Conservation (phyloP, 2,888 invertebrate species). For the Harpalus rufipes region DNA sequence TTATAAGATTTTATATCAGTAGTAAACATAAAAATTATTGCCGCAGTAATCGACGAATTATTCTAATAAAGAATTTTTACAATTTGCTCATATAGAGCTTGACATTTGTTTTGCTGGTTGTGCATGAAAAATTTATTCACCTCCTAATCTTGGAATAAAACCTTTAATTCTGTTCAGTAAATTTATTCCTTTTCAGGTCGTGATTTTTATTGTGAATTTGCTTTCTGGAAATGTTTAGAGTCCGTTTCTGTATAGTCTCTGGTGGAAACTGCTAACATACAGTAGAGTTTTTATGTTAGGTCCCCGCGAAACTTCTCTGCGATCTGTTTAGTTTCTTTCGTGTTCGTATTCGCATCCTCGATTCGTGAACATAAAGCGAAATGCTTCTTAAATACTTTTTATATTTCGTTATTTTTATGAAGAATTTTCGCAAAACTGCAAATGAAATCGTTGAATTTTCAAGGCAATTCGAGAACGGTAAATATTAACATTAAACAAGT, state of each 20-base stretch:
- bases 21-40: too few relatives aligned
- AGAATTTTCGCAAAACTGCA: constrained; percentile 1
- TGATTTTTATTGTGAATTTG: neutral
- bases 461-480: too few relatives aligned
- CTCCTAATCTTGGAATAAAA: neutral
- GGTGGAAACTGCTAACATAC: constrained; percentile 7
- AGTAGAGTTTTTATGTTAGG: constrained; percentile 43
- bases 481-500: too few relatives aligned
- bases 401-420: constrained; percentile 42
- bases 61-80: too few relatives aligned
- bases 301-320: constrained; percentile 47
- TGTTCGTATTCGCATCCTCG: constrained; percentile 14
- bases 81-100: too few relatives aligned
- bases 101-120: too few relatives aligned
- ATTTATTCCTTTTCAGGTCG: neutral
- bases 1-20: too few relatives aligned
- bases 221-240: neutral
- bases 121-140: too few relatives aligned
- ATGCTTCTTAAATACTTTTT: constrained; percentile 55
- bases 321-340: constrained; percentile 55
- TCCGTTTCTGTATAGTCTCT: neutral
- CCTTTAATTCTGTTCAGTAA: neutral
- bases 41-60: too few relatives aligned
- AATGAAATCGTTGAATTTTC: neutral
- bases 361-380: neutral